A percentile compares a stretch with the other conserved stretches of the same genome.
phyloP scores from a whole-genome alignment of 2,888 invertebrate genomes.

The Hydraecia micacea region DNA sequence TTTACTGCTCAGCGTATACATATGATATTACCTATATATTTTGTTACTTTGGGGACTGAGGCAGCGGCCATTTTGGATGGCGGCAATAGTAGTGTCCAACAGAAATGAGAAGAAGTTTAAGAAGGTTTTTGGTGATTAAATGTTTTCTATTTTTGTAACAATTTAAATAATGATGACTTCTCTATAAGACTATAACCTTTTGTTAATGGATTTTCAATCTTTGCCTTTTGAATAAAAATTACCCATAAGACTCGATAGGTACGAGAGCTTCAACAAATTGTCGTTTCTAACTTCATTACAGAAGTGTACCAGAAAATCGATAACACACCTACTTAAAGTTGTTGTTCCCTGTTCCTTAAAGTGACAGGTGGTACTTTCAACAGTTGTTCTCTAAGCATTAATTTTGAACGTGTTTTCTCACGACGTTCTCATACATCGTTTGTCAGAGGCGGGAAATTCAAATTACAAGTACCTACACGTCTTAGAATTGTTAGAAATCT shows the following conservation, averaged over 20 bases:
- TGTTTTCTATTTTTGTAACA: neutral
- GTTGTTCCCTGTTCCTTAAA: neutral
- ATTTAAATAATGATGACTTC: neutral
- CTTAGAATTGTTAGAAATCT: constrained; percentile 33
- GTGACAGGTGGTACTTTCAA: constrained; percentile 15
- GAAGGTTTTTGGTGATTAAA: neutral
- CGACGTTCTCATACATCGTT: constrained; percentile 36
- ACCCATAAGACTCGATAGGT: too few relatives aligned
- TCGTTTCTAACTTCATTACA: neutral
- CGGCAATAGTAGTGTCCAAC: neutral
- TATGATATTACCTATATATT: constrained; percentile 24
- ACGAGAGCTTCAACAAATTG: neutral
- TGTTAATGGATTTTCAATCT: neutral
- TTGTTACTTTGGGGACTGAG: constrained; percentile 2
- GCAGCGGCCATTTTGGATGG: constrained; percentile 20
- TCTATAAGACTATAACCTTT: neutral
- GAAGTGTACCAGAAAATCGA: neutral
- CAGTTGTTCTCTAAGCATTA: neutral
- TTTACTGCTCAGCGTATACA: constrained; percentile 50
- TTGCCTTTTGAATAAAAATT: neutral
- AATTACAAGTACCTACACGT: constrained; percentile 36
- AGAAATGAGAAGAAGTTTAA: neutral
- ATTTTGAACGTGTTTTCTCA: constrained; percentile 29
- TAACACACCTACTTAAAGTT: constrained; percentile 6
- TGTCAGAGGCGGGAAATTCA: constrained; percentile 26